Conservation (phyloP, 2,888 invertebrate genomes). For the Conomelus anceps region DNA sequence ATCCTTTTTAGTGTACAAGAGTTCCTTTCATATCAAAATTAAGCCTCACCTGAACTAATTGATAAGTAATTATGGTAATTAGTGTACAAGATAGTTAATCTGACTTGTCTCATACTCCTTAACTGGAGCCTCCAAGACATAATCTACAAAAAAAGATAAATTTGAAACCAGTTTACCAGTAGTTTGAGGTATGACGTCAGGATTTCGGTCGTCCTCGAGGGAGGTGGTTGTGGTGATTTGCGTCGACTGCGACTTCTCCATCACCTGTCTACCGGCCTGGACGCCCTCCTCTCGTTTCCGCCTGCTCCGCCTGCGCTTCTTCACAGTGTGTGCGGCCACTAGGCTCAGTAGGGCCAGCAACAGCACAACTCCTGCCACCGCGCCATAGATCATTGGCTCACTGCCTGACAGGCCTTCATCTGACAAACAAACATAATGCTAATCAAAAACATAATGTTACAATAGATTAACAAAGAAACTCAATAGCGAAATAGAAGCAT, state of each 20-base stretch:
- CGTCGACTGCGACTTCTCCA: slow-evolving; percentile 17
- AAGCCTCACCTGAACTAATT: too few species aligned
- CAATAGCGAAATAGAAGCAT: too few species aligned
- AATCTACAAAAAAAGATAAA: too few species aligned
- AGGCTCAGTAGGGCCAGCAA: slow-evolving; percentile 38
- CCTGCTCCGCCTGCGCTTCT: background rate
- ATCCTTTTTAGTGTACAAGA: too few species aligned
- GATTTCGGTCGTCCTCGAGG: slow-evolving; percentile 25
- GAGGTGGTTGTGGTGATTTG: slow-evolving; percentile 15
- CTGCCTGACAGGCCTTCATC: slow-evolving; percentile 4
- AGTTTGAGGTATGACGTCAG: slow-evolving; percentile 25
- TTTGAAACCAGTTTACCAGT: slow-evolving; percentile 20
- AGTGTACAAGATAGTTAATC: too few species aligned
- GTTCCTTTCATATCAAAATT: too few species aligned
- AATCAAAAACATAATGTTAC: background rate
- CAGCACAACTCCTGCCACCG: slow-evolving; percentile 43
- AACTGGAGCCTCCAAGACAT: too few species aligned
- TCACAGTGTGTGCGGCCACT: slow-evolving; percentile 28
- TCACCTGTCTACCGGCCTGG: background rate
- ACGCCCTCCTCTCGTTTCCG: background rate
- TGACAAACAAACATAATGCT: too few species aligned
- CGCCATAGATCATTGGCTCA: slow-evolving; percentile 40
- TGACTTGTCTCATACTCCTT: too few species aligned
- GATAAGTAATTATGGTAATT: too few species aligned
- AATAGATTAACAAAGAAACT: too few species aligned